A percentile compares a stretch with the other conserved stretches of the same genome.
phyloP scores from a whole-genome alignment of 2,797 vertebrate genomes.

The Myotis pilosus region DNA sequence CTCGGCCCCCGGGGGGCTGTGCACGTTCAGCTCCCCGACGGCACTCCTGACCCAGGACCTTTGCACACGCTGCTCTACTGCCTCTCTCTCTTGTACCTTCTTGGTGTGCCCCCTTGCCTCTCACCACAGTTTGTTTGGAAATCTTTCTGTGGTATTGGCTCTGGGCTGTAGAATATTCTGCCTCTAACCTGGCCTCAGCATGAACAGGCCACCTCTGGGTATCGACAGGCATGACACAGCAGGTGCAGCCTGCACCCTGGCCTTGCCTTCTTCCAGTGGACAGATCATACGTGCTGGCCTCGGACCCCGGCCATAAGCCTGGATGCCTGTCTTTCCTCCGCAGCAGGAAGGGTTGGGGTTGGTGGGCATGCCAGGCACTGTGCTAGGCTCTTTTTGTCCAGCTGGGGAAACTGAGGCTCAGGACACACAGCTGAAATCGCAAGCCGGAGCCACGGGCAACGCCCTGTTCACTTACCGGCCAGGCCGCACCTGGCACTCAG shows the following conservation, averaged over 20 bases:
- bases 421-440: not conserved
- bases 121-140: not conserved
- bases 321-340: not conserved
- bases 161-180: not conserved
- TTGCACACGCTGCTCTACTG: not conserved
- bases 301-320: not conserved
- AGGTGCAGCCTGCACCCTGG: not conserved
- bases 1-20: not conserved
- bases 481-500: not conserved
- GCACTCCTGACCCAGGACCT: not conserved
- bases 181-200: accelerated
- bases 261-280: not conserved
- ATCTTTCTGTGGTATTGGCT: not conserved
- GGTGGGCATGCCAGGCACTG: not conserved
- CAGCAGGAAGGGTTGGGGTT: not conserved
- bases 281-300: not conserved
- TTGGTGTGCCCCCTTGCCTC: not conserved
- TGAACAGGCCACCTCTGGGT: not conserved
- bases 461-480: not conserved
- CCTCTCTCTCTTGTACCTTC: not conserved
- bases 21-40: accelerated
- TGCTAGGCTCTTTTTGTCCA: not conserved
- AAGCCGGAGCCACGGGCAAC: not conserved
- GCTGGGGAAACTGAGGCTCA: not conserved
- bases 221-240: not conserved